These are phyloP conservation scores for Spinibarbus caldwelli DNA, from an alignment of 2,797 vertebrate species.

Conservation along the genomic window DNA sequence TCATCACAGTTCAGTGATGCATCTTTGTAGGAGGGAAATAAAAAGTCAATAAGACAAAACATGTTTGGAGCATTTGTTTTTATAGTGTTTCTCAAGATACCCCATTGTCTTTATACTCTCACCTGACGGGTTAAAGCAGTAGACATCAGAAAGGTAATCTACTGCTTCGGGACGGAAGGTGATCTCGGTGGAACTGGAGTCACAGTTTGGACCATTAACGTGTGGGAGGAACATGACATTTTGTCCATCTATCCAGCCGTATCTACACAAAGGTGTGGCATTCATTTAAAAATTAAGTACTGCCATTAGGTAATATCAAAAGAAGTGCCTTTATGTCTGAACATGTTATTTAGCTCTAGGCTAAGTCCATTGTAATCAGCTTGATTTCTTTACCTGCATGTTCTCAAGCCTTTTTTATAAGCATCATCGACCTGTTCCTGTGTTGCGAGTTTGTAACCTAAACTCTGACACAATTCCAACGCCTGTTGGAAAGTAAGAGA, in stretches of 20 bases:
- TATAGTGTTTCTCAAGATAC: neutral
- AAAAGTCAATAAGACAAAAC: neutral
- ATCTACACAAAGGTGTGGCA: slow-evolving; percentile 67
- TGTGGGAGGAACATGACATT: slow-evolving; percentile 76
- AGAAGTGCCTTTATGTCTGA: slow-evolving; percentile 2
- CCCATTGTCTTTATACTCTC: slow-evolving; percentile 45
- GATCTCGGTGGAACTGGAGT: slow-evolving; percentile 74
- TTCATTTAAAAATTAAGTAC: neutral
- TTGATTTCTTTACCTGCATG: slow-evolving; percentile 79
- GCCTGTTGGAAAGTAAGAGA: slow-evolving; percentile 75
- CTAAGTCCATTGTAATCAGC: neutral
- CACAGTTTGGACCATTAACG: slow-evolving; percentile 73
- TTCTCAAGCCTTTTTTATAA: slow-evolving; percentile 74
- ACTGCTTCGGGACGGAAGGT: slow-evolving; percentile 65
- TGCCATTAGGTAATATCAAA: slow-evolving; percentile 10
- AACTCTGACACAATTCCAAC: slow-evolving; percentile 74
- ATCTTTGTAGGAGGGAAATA: slow-evolving; percentile 15
- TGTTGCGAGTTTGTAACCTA: slow-evolving; percentile 77
- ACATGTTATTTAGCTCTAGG: slow-evolving; percentile 30
- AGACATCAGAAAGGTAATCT: slow-evolving; percentile 74
- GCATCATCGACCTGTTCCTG: slow-evolving; percentile 74
- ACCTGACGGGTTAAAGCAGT: slow-evolving; percentile 83
- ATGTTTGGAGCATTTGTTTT: slow-evolving; percentile 1
- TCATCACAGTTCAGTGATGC: slow-evolving; percentile 59
- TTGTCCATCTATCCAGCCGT: slow-evolving; percentile 78